Conservation (phyloP, 2,113 vertebrate genomes). For the Phaethornis superciliosus region DNA sequence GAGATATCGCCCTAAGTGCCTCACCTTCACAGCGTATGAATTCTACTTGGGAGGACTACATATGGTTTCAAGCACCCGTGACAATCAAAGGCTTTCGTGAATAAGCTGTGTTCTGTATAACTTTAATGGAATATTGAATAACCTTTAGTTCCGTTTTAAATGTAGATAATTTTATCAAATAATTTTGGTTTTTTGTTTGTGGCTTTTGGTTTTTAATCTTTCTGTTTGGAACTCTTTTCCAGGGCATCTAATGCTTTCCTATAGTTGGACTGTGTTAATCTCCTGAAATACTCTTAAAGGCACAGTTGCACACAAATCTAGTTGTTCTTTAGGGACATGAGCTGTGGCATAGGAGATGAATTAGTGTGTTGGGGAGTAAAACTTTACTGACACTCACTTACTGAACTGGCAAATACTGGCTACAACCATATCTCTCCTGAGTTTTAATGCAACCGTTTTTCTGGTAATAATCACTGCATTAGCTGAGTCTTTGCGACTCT, state of each 20-base stretch:
- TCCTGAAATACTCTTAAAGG: background rate
- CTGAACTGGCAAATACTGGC: background rate
- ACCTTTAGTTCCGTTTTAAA: background rate
- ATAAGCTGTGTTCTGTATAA: conserved; percentile 1
- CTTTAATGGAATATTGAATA: background rate
- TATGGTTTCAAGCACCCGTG: conserved; percentile 95
- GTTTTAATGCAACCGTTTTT: background rate
- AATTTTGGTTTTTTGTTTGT: no score
- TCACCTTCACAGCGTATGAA: background rate
- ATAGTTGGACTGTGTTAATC: background rate
- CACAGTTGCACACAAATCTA: background rate
- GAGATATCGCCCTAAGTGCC: background rate
- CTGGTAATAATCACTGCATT: background rate
- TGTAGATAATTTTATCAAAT: background rate
- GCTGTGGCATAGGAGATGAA: background rate
- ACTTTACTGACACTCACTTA: background rate
- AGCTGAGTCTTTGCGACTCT: background rate
- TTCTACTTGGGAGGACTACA: conserved; percentile 79
- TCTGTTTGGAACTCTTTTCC: background rate
- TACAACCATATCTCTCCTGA: background rate
- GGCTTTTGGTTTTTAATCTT: no score
- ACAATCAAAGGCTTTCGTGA: conserved; percentile 88
- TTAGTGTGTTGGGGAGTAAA: background rate
- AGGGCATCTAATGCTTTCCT: background rate
- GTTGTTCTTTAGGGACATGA: background rate